Evolutionary conservation across 1,140 invertebrate species (phyloP).

Genomic region (Eufriesea mexicana): DNA sequence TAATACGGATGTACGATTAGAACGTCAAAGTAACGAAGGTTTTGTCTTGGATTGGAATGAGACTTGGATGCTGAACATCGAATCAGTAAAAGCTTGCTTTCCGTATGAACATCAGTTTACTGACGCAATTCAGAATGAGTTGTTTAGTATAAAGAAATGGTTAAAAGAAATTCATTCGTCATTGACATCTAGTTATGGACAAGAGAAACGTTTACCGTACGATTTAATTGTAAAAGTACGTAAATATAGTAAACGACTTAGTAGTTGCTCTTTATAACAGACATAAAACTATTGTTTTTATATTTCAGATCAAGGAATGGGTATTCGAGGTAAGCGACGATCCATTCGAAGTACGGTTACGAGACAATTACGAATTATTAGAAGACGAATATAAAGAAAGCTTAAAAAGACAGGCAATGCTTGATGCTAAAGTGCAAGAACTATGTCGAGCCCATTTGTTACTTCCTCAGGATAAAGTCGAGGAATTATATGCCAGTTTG

Average conservation of each 20-base stretch:
- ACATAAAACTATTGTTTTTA: conserved; percentile 39
- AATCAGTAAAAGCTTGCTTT: conserved; percentile 90
- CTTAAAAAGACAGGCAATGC: conserved; percentile 93
- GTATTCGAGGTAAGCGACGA: conserved; percentile 97
- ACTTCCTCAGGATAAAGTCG: conserved; percentile 92
- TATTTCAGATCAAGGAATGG: conserved; percentile 88
- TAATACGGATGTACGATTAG: conserved; percentile 85
- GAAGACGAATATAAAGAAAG: conserved; percentile 98
- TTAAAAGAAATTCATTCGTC: conserved; percentile 86
- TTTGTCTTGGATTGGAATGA: conserved; percentile 88
- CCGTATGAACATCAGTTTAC: conserved; percentile 97
- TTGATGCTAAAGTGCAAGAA: conserved; percentile 93
- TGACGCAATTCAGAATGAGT: conserved; percentile 95
- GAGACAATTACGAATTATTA: conserved; percentile 97
- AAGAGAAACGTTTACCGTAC: conserved; percentile 88
- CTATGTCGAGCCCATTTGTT: conserved; percentile 91
- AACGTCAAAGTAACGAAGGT: conserved; percentile 88
- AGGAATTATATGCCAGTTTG: conserved; percentile 93
- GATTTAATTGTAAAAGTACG: conserved; percentile 93
- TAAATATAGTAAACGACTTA: neutral
- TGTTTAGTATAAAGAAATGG: conserved; percentile 96
- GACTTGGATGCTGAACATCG: conserved; percentile 88
- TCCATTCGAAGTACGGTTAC: conserved; percentile 97
- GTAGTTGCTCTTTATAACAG: no score
- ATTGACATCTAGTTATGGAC: neutral